phyloP scores from a whole-genome alignment of 2,888 invertebrate species.

The Thyatira batis region DNA sequence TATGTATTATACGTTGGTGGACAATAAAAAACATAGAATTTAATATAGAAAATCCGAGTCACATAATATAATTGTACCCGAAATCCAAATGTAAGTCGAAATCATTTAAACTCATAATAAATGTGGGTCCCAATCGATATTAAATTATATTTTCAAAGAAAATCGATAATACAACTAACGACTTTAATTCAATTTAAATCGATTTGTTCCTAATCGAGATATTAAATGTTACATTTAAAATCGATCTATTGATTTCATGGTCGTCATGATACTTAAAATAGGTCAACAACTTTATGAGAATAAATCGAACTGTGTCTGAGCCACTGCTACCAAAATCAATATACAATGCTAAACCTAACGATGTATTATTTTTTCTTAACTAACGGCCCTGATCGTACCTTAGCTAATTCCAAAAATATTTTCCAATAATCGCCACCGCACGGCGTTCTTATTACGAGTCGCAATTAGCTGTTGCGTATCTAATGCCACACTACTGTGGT shows the following conservation, averaged over 20 bases:
- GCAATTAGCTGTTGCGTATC: slow-evolving; percentile 45
- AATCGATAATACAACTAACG: neutral
- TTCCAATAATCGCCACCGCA: slow-evolving; percentile 32
- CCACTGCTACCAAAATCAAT: no score
- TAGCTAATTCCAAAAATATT: slow-evolving; percentile 28
- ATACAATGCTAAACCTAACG: no score
- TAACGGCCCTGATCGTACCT: slow-evolving; percentile 18
- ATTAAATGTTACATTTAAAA: neutral
- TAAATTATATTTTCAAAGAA: neutral
- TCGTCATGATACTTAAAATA: neutral
- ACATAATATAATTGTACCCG: no score
- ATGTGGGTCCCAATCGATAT: neutral
- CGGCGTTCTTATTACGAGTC: slow-evolving; percentile 10
- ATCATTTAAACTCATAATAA: no score
- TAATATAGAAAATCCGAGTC: no score
- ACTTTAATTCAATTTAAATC: neutral
- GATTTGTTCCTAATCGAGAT: neutral
- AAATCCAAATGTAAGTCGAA: no score
- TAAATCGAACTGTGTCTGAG: no score
- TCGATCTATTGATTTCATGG: neutral
- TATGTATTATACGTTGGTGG: no score
- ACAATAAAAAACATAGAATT: no score
- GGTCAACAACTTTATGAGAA: neutral
- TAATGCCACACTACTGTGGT: slow-evolving; percentile 50
- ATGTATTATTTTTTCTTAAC: no score